Evolutionary conservation across 2,113 vertebrate species (phyloP).

Genomic region (Sciurus niger): DNA sequence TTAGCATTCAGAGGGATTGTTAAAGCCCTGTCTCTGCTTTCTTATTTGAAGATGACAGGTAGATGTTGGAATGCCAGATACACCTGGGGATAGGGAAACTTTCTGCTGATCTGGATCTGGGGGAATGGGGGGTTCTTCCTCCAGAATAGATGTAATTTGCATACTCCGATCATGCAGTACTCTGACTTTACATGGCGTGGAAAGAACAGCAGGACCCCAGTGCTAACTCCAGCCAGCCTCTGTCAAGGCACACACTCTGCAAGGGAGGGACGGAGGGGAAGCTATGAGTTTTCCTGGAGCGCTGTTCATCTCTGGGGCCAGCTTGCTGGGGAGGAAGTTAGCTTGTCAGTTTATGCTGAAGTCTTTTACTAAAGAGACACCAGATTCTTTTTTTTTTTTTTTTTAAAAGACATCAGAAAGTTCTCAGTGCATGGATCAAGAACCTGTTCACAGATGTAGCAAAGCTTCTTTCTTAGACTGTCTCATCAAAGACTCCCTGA

Average conservation of each 20-base stretch:
- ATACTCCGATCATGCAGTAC: neutral
- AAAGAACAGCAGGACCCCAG: neutral
- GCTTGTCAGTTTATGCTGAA: neutral
- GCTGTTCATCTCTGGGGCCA: neutral
- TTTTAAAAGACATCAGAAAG: neutral
- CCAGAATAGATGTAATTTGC: neutral
- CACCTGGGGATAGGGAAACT: slow-evolving; percentile 57
- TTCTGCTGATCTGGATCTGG: slow-evolving; percentile 39
- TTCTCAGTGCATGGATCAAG: neutral
- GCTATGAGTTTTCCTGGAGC: neutral
- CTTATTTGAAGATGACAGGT: slow-evolving; percentile 78
- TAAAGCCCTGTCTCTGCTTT: slow-evolving; percentile 70
- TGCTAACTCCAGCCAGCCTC: neutral
- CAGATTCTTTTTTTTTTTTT: neutral
- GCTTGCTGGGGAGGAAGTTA: neutral
- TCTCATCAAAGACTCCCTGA: slow-evolving; percentile 24
- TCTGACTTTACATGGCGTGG: neutral
- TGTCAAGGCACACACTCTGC: neutral
- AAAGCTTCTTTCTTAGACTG: neutral
- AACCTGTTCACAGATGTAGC: neutral
- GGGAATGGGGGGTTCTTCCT: slow-evolving; percentile 60
- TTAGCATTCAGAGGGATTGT: slow-evolving; percentile 66
- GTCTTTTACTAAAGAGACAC: neutral
- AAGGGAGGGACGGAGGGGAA: neutral
- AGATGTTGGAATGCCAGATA: slow-evolving; percentile 70